phyloP scores from a whole-genome alignment of 2,797 vertebrate genomes.

The Lutjanus argentimaculatus region DNA sequence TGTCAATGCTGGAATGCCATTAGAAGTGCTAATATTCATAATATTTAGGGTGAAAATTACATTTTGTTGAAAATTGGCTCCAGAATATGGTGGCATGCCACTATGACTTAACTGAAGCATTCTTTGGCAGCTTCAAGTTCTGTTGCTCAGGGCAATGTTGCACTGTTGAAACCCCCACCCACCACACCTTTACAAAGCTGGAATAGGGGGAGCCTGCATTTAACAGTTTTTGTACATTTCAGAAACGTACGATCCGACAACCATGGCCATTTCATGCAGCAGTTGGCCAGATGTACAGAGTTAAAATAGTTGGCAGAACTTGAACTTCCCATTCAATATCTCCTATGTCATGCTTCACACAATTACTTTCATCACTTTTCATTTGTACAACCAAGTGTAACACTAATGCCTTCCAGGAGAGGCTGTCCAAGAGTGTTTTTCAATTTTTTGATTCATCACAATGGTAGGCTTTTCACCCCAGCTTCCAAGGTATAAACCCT shows the following conservation, averaged over 20 bases:
- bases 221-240: background rate
- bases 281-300: background rate
- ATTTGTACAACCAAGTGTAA: background rate
- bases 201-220: background rate
- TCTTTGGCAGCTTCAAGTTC: slow-evolving; percentile 21
- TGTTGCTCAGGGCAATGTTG: slow-evolving; percentile 14
- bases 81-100: background rate
- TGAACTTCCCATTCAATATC: background rate
- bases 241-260: background rate
- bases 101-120: slow-evolving; percentile 16
- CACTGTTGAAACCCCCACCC: background rate
- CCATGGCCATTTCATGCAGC: background rate
- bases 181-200: background rate
- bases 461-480: background rate
- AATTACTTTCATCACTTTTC: background rate
- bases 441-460: background rate
- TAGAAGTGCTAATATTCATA: slow-evolving; percentile 18
- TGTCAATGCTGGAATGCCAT: slow-evolving; percentile 1
- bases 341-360: background rate
- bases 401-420: background rate
- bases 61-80: slow-evolving; percentile 9
- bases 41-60: slow-evolving; percentile 24
- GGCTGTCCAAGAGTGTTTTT: background rate
- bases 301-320: background rate
- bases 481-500: background rate